Conservation (phyloP, 2,113 vertebrate genomes). For the Apteryx mantelli region DNA sequence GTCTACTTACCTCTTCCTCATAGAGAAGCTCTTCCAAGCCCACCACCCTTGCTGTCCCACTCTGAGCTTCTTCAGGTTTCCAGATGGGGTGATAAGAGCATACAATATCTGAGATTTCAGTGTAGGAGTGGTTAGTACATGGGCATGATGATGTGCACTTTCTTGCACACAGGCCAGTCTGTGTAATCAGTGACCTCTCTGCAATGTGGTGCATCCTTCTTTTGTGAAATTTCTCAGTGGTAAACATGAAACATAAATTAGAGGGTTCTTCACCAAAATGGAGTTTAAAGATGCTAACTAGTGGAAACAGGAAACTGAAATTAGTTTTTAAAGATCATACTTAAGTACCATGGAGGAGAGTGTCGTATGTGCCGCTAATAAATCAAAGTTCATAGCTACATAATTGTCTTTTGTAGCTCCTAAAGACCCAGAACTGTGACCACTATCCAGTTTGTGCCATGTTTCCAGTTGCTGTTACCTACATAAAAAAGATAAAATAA, state of each 20-base stretch:
- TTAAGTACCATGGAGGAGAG: neutral
- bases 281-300: neutral
- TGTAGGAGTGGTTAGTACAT: neutral
- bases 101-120: neutral
- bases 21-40: neutral
- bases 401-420: neutral
- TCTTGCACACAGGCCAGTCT: neutral
- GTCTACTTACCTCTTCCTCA: neutral
- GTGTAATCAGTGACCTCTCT: neutral
- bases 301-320: neutral
- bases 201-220: neutral
- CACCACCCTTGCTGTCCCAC: neutral
- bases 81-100: neutral
- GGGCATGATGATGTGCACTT: neutral
- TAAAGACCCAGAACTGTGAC: neutral
- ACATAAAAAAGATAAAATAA: neutral
- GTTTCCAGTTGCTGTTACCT: neutral
- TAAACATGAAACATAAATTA: neutral
- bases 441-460: neutral
- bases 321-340: neutral
- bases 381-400: neutral
- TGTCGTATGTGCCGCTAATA: neutral
- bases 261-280: neutral
- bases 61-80: neutral
- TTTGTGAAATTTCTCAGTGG: neutral